Conservation (phyloP, 2,113 vertebrate genomes). For the Aramus guarauna region DNA sequence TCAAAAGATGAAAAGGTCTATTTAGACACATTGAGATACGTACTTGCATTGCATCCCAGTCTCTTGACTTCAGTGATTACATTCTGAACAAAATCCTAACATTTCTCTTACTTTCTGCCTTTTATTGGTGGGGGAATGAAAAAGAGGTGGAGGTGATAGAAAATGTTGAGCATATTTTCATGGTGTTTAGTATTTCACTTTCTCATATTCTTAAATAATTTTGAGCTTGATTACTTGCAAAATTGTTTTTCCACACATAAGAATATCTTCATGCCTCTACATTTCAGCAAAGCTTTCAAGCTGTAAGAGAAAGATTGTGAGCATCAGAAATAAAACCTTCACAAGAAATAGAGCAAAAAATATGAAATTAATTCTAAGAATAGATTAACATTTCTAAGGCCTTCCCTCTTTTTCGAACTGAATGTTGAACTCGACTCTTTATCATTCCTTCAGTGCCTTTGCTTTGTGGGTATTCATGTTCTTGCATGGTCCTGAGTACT, state of each 20-base stretch:
- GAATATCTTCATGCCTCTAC: not conserved
- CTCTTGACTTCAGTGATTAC: not conserved
- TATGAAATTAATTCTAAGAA: not conserved
- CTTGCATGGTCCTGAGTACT: not conserved
- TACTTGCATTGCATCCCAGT: not conserved
- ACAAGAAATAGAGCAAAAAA: not conserved
- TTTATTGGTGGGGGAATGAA: not conserved
- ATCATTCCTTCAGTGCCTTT: not conserved
- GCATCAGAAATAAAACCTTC: not conserved
- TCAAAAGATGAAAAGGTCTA: not conserved
- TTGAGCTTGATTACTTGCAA: not conserved
- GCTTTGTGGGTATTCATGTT: not conserved
- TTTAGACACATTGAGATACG: not conserved
- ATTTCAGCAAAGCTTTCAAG: not conserved
- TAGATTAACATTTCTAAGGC: not conserved
- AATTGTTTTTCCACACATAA: not conserved
- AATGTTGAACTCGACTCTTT: not conserved
- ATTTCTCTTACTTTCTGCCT: not conserved
- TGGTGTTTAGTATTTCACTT: not conserved
- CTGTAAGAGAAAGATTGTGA: not conserved
- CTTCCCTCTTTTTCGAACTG: not conserved
- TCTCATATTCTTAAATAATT: not conserved
- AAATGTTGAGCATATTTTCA: not conserved
- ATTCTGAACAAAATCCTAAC: not conserved
- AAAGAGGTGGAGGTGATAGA: not conserved